Conservation (phyloP, 30 jellyfish, hydroid and myxozoan genomes). For the Turritopsis dohrnii region DNA sequence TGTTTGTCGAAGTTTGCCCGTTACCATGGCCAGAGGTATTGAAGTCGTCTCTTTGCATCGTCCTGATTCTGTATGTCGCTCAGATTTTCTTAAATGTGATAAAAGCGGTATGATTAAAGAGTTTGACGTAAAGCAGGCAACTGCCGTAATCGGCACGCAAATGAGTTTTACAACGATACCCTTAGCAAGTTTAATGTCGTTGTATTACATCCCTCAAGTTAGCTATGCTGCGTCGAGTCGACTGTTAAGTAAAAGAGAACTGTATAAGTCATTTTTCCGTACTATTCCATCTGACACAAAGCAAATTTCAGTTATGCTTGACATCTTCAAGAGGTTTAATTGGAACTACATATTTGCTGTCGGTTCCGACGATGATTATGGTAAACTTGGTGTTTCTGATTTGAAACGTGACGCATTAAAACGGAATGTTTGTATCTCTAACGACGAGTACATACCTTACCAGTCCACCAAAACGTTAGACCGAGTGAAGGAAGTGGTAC, state of each 20-base stretch:
- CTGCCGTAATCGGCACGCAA: slow-evolving; percentile 79
- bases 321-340: slow-evolving; percentile 51
- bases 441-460: slow-evolving; percentile 68
- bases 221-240: slow-evolving; percentile 90
- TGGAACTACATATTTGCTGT: slow-evolving; percentile 80
- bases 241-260: slow-evolving; percentile 52
- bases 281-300: slow-evolving; percentile 86
- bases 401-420: slow-evolving; percentile 53
- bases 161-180: slow-evolving; percentile 72
- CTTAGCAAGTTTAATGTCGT: slow-evolving; percentile 71
- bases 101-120: slow-evolving; percentile 29
- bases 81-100: slow-evolving; percentile 60
- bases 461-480: slow-evolving; percentile 37
- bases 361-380: slow-evolving; percentile 94
- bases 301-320: slow-evolving; percentile 79
- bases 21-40: slow-evolving; percentile 85
- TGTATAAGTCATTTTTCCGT: slow-evolving; percentile 76
- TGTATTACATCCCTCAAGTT: slow-evolving; percentile 68
- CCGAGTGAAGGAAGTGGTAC: slow-evolving; percentile 44
- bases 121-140: slow-evolving; percentile 18
- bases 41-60: slow-evolving; percentile 82
- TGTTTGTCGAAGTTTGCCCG: slow-evolving; percentile 57
- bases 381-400: slow-evolving; percentile 69
- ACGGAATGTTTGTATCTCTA: slow-evolving; percentile 64
- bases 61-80: slow-evolving; percentile 79